Evolutionary conservation across 1,140 invertebrate species (phyloP).

Genomic region (Ectropis grisescens): DNA sequence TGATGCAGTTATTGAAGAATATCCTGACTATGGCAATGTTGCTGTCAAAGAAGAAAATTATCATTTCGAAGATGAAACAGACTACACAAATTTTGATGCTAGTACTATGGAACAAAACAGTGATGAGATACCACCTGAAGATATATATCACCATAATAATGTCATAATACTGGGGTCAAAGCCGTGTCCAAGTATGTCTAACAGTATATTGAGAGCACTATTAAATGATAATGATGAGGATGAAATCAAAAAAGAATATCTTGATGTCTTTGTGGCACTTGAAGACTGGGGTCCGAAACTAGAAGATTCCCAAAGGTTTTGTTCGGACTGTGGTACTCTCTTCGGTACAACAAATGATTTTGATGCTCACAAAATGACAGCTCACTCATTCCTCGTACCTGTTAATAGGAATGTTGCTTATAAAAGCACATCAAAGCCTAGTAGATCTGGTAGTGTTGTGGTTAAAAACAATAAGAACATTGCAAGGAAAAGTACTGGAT

Average conservation of each 20-base stretch:
- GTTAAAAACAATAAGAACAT: too few species aligned
- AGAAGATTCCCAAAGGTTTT: constrained; percentile 19
- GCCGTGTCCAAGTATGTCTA: constrained; percentile 5
- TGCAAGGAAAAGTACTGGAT: constrained; percentile 12
- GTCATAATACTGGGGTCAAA: constrained; percentile 32
- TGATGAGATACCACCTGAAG: constrained; percentile 1
- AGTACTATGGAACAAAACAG: constrained; percentile 4
- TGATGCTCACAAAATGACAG: constrained; percentile 27
- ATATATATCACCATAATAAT: constrained; percentile 2
- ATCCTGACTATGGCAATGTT: too few species aligned
- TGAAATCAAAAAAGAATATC: constrained; percentile 8
- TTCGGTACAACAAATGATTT: constrained; percentile 34
- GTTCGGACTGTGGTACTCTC: constrained; percentile 23
- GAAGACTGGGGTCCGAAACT: constrained; percentile 22
- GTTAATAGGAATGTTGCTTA: constrained; percentile 7
- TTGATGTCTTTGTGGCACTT: constrained; percentile 13
- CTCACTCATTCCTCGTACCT: constrained; percentile 32
- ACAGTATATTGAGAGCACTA: neutral
- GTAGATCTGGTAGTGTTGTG: too few species aligned
- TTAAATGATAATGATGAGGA: too few species aligned
- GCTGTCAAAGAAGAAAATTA: constrained; percentile 1
- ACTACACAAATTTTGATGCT: neutral
- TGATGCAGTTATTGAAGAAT: too few species aligned
- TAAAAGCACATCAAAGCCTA: too few species aligned
- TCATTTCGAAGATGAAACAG: neutral